Evolutionary conservation across 2,113 vertebrate genomes (phyloP), one percentile per base, ranked within the genome.

Genomic region (Recurvirostra avosetta): DNA sequence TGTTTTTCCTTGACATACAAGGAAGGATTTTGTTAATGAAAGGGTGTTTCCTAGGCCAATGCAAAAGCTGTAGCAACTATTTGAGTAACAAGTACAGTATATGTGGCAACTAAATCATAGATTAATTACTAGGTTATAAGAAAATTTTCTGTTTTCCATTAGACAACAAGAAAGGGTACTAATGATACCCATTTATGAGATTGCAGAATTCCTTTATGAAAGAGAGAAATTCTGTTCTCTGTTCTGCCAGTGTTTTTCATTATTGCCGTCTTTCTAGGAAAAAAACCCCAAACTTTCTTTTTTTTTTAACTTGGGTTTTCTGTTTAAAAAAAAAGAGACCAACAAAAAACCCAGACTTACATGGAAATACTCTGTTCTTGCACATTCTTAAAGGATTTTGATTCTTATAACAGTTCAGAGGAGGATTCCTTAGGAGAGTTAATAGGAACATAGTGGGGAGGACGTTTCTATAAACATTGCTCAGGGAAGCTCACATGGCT

Each of bases 61-160:
- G 8, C 1, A 52, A 40, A 96, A 38, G 3, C 34, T 2, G 0
- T 6, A 38, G 36, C 29, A 13, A 65, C 2, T 13, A 3, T 53
- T 71, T 53, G 11, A 34, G 19, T 14, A 84, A 50, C 5, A 32
- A 25, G 9, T 45, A 30, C 1, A 2, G 11, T 14, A 22, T 0
- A 14, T 12, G 18, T 3, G 1, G 3, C 3, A 85, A 55, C 2
- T 27, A 53, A 62, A 55, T 66, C 2, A 41, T 25, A 36, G 6
- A 61, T 40, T 50, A 53, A 50, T 65, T 65, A 27, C 1, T 47
- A 12, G 13, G 1, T 52, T 58, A 40, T 40, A 50, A 40, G 36
- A 73, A 75, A 8, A 0, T 38, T 43, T 1, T n/a, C 4, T 66
- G 15, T 25, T 43, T 43, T 43, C 32, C 23, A 13, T 38, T 88